Evolutionary conservation across 1,140 invertebrate genomes (phyloP).

Genomic region (Drosophila santomea): DNA sequence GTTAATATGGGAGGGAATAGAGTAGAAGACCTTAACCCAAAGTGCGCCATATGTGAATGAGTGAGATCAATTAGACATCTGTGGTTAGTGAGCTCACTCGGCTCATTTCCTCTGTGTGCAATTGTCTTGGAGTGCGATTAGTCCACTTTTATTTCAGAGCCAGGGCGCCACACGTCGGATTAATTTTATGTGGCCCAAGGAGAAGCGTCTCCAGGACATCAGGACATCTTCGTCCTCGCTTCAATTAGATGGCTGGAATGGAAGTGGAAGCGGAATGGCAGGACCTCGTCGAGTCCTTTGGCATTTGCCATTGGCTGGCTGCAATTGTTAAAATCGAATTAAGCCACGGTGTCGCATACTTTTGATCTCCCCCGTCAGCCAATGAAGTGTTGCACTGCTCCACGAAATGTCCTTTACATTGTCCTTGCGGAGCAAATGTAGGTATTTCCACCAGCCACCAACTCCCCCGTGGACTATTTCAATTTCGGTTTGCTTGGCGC

Average conservation of each 20-base stretch:
- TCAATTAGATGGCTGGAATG: slow-evolving; percentile 53
- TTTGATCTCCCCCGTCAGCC: slow-evolving; percentile 80
- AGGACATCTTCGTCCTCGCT: slow-evolving; percentile 46
- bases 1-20: too few species aligned
- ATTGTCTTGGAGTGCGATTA: slow-evolving; percentile 26
- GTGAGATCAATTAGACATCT: slow-evolving; percentile 19
- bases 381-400: slow-evolving; percentile 77
- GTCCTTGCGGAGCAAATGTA: slow-evolving; percentile 68
- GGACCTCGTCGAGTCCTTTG: slow-evolving; percentile 37
- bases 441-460: slow-evolving; percentile 14
- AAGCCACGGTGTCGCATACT: slow-evolving; percentile 83
- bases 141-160: slow-evolving; percentile 34
- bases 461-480: slow-evolving; percentile 37
- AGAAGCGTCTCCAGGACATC: slow-evolving; percentile 34
- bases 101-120: not conserved
- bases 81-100: slow-evolving; percentile 28
- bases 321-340: slow-evolving; percentile 83
- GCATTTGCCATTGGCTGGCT: slow-evolving; percentile 74
- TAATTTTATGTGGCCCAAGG: slow-evolving; percentile 75
- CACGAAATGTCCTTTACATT: slow-evolving; percentile 76
- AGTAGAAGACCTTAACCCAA: not conserved
- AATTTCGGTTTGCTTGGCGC: slow-evolving; percentile 73
- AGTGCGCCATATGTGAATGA: slow-evolving; percentile 1
- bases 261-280: slow-evolving; percentile 8
- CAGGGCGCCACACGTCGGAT: slow-evolving; percentile 80